Evolutionary conservation across 2,888 invertebrate species (phyloP), one percentile per base, ranked within the genome.

Genomic region (Phalera bucephala): DNA sequence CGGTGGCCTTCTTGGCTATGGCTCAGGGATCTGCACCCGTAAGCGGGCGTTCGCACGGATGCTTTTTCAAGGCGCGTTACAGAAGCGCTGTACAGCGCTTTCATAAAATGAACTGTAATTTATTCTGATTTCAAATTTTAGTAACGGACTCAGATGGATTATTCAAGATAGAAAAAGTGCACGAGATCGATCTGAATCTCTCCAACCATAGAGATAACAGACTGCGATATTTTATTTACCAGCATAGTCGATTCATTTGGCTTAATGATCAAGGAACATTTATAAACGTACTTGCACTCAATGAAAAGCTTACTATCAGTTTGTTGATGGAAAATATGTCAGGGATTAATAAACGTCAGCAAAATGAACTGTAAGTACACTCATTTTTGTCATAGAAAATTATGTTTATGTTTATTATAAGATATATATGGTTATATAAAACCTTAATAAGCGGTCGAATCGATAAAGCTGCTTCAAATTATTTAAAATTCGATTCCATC

Each of bases 201-300:
- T 75, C 85, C 1, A 79, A 80, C 52, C 79, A 84, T 44, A 67
- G 72, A 39, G 87, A 86, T 54, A 87, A 81, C 51, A 76, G 64
- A 47, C 63, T 92, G 20, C 86, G 90, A 26, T 92, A 84, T 65
- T 92, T 92, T 64, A 72, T 79, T 45, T 91, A 91, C 72, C 91
- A 91, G 61, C 88, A 91, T 53, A 91, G 87, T 33, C 87, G 91
- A 40, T 92, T 90, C 62, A 83, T 92, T 47, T 92, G 92, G 91
- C 70, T 89, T 6, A 73, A 83, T 23, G 85, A 90, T 46, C 83
- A 81, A 38, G 83, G 83, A 19, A 55, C 68, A 28, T 92, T 91
- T 69, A 75, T 86, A 15, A 88, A 89, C 57, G 85, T 90, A 25
- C 74, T 83, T 46, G 72, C 81, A 11, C 78, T 90, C 13, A 90